A percentile compares a stretch with the other conserved stretches of the same genome.
Evolutionary conservation across 2,888 invertebrate species (phyloP).

Genomic region (Dexiosoma caninum): DNA sequence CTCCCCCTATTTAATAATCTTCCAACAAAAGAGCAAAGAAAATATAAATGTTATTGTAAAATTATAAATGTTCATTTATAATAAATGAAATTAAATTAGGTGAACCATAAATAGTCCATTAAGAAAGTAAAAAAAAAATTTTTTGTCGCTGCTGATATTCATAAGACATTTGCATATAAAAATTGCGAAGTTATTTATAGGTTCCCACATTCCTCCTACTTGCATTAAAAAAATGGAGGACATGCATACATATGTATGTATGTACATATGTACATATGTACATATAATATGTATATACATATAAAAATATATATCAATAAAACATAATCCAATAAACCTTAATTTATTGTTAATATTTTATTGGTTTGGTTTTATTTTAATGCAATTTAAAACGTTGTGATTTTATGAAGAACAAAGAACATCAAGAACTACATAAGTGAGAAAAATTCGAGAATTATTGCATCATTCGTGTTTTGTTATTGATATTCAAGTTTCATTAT

Average conservation of each 20-base stretch:
- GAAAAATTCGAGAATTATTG: conserved; percentile 2
- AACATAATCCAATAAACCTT: conserved; percentile 27
- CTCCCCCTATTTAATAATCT: neutral
- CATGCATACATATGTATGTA: neutral
- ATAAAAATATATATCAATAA: neutral
- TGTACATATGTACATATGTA: neutral
- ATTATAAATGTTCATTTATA: conserved; percentile 17
- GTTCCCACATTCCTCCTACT: neutral
- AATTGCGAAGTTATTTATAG: neutral
- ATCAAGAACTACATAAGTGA: neutral
- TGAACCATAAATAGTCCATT: conserved; percentile 23
- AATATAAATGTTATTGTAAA: conserved; percentile 9
- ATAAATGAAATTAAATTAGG: conserved; percentile 29
- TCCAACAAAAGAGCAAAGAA: neutral
- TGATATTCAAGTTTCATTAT: neutral
- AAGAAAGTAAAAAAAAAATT: neutral
- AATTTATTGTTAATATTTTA: neutral
- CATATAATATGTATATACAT: neutral
- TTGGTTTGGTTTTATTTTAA: neutral
- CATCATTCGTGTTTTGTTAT: neutral
- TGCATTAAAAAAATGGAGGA: no score
- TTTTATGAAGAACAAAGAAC: neutral
- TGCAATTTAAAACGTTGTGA: neutral
- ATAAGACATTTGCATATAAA: neutral
- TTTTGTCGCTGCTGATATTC: no score